Evolutionary conservation across 2,797 vertebrate species (phyloP), one percentile per base, ranked within the genome.

Genomic region (Diplodus sargus): DNA sequence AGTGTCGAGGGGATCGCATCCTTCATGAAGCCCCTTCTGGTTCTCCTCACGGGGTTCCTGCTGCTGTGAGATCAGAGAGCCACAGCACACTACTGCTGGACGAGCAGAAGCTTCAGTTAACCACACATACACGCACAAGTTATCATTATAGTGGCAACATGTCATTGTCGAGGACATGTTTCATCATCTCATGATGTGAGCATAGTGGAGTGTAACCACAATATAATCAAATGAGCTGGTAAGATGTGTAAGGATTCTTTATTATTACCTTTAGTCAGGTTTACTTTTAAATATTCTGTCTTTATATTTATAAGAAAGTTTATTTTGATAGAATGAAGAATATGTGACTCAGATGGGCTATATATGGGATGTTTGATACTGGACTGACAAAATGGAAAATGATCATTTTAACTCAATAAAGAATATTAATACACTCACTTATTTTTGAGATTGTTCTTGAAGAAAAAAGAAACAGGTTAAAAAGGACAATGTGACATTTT

Each of bases 21-120:
- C 34, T 63, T 91, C 71, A 54, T 92, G 76, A 94, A 90, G 61
- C 91, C 92, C 0, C 48, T 92, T 4, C 77, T 92, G 48, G 70
- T 94, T 45, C 85, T 95, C 76, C 11, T 92, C 63, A 71, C 87
- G 34, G 88, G 85, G 16, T 79, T 91, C 48, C 77, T 94, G 72
- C 76, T 90, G 79, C 91, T 91, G 82, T 91, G 70, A 88, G 53
- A 65, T 67, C 20, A 22, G 30, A 71, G 47, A 63, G 45, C 2
- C 64, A 3, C 30, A 22, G 23, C 51, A 54, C 72, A 51, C 47
- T 28, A 5, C 52, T 23, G n/a, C 51, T 39, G 49, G 54, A 34
- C 17, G 12, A 34, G 30, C 58, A 47, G 15, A 6, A 34, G 42
- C 74, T 68, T 76, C 12, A 78, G 68, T 17, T 78, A 45, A 65